Evolutionary conservation across 2,113 vertebrate genomes (phyloP), one percentile per base, ranked within the genome.

Genomic region (Phylloscopus trochilus): DNA sequence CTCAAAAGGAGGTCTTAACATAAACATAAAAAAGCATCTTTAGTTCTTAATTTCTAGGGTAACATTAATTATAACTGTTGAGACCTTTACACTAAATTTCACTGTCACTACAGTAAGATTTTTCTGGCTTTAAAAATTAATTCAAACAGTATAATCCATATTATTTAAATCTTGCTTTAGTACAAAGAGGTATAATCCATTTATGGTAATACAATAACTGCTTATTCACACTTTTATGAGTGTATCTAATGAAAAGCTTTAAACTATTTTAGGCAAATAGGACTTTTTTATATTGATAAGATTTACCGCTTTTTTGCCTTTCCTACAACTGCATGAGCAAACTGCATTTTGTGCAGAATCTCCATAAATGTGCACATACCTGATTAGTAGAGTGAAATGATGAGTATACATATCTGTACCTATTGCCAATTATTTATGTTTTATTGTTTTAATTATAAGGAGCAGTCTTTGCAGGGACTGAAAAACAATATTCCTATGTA

Each of bases 371-470:
- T 59, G 22, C 14, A 80, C 62, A 44, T 79, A 76, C 51, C n/a
- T 94, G 77, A 95, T 95, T 94, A 87, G 62, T 63, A 49, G 44
- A 91, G 33, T 81, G 41, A 77, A 97, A 85, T 77, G 51, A 86
- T 82, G 68, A 56, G 35, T 62, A 72, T 44, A 68, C 13, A 41
- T 77, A 87, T 88, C 33, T 68, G 26, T 84, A 86, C 41, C 87
- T 67, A 83, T 64, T 9, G 2, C 43, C 52, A 95, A 77, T 96
- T 97, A 94, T 94, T 96, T 90, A 72, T 94, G 20, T 89, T 97
- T 97, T 96, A 97, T 97, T 96, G 88, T 93, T 97, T 97, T 97
- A 97, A 97, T 97, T 97, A 95, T 77, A 95, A 95, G 88, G 35
- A 83, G 6, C 17, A 86, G 58, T 88, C 67, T 96, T 96, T 81